Base-by-base conservation (phyloP, 2,888 invertebrate species). In the Cynaeus angustus region DNA sequence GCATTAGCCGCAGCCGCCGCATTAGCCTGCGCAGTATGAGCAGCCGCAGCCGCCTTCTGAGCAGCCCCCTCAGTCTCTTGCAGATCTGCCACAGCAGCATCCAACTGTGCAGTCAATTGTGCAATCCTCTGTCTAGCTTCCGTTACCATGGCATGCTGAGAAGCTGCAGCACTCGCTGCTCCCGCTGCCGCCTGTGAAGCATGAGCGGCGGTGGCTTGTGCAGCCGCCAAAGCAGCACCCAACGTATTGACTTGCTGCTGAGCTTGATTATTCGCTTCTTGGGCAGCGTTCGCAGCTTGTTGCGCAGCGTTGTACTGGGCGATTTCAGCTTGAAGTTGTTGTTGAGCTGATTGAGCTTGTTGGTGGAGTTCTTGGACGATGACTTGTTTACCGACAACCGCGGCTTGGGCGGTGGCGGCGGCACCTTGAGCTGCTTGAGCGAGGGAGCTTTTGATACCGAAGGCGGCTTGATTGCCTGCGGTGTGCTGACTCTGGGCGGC, bases 391-490 rank as follows among this genome's bases (percentile, higher is more conserved):
- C 88, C 92, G 80, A 85, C 91, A 77, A 85, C 88, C 78, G 85
- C 92, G 0, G 89, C 89, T 3, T 89, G 88, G 0, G 89, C 90
- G 1, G 89, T 89, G 10, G 88, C 87, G 0, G 89, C 88, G 0
- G 92, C 88, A 73, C 77, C 80, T 0, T 89, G 88, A 0, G 92
- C 92, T 0, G 91, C 89, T 79, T 91, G 92, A 0, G 92, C 92
- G 21, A 92, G 79, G 0, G 90, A 91, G 76, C 90, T 92, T 84
- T 92, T 91, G 0, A 92, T 92, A 1, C 91, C 89, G 77, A 91
- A 92, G 0, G 92, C 92, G 0, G 92, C 92, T 80, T 92, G 92
- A 65, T 90, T 90, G 0, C 90, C 93, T 0, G 92, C 92, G 0
- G 91, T 89, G 21, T 90, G 90, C 79, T 93, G 92, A 75, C 89